Evolutionary conservation across 2,888 invertebrate species (phyloP).

Genomic region (Heteromurus nitidus): DNA sequence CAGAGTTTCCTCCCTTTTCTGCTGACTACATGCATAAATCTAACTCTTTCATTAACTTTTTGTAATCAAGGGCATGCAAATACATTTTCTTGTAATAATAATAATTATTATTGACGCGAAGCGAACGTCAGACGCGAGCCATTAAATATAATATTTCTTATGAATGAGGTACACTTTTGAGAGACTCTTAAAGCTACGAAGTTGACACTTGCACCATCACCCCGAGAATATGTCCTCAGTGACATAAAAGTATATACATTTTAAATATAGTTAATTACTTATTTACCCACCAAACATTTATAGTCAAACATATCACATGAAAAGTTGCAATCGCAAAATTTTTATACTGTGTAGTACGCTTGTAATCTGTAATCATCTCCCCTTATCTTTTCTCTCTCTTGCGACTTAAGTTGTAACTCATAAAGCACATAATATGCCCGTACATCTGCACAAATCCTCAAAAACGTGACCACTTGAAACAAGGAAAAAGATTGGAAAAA

Average conservation of each 20-base stretch:
- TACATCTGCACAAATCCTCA: neutral
- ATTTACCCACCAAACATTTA: too few species aligned
- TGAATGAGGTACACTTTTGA: neutral
- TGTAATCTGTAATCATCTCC: neutral
- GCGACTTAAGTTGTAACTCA: neutral
- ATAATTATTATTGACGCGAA: neutral
- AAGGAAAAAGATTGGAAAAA: too few species aligned
- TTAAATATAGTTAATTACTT: too few species aligned
- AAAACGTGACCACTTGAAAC: too few species aligned
- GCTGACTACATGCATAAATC: too few species aligned
- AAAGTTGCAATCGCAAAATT: too few species aligned
- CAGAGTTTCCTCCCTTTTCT: too few species aligned
- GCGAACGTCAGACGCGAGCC: neutral
- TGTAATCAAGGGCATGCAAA: too few species aligned
- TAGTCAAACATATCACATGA: conserved; percentile 51
- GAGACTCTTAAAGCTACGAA: neutral
- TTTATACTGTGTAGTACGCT: too few species aligned
- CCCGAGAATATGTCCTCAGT: conserved; percentile 1
- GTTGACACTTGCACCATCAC: conserved; percentile 4
- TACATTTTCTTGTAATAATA: too few species aligned
- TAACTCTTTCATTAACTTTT: too few species aligned
- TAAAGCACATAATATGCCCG: neutral
- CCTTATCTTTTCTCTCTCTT: neutral
- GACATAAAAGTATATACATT: conserved; percentile 6
- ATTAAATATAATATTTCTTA: neutral